Evolutionary conservation across 1,140 invertebrate species (phyloP).

Genomic region (Lordiphosa stackelbergi): DNA sequence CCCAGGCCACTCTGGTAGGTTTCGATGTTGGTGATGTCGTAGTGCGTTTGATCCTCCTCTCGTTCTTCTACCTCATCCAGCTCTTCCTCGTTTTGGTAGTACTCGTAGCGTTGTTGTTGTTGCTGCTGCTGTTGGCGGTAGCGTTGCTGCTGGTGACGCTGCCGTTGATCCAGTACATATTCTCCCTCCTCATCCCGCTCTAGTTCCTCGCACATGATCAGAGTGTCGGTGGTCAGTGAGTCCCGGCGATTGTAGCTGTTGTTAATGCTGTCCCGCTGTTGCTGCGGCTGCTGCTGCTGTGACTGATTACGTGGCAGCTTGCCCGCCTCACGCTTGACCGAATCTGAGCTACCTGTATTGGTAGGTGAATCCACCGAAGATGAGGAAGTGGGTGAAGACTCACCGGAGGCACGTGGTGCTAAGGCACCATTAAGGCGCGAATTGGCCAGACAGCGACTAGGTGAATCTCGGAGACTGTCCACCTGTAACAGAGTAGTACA

Average conservation of each 20-base stretch:
- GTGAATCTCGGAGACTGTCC: constrained; percentile 78
- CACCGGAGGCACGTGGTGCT: constrained; percentile 78
- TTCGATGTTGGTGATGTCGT: constrained; percentile 75
- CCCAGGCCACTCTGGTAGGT: constrained; percentile 66
- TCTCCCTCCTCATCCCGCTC: constrained; percentile 62
- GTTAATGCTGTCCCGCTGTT: constrained; percentile 66
- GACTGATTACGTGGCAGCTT: constrained; percentile 37
- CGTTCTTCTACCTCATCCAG: constrained; percentile 58
- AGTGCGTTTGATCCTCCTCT: constrained; percentile 73
- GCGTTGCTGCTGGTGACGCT: constrained; percentile 43
- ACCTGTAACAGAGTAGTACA: constrained; percentile 51
- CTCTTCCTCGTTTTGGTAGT: constrained; percentile 65
- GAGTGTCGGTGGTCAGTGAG: constrained; percentile 68
- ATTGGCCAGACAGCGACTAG: constrained; percentile 49
- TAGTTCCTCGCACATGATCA: constrained; percentile 67
- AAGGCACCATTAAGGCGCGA: constrained; percentile 65
- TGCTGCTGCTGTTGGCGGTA: constrained; percentile 56
- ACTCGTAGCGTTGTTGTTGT: constrained; percentile 63
- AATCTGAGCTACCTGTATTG: constrained; percentile 65
- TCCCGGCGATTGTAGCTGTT: constrained; percentile 72
- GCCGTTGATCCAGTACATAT: constrained; percentile 37
- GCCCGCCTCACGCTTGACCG: constrained; percentile 52
- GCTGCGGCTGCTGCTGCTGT: constrained; percentile 36
- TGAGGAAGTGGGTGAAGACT: constrained; percentile 77
- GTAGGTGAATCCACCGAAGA: constrained; percentile 77